phyloP scores from a whole-genome alignment of 2,888 invertebrate genomes.

The Axea sp. region DNA sequence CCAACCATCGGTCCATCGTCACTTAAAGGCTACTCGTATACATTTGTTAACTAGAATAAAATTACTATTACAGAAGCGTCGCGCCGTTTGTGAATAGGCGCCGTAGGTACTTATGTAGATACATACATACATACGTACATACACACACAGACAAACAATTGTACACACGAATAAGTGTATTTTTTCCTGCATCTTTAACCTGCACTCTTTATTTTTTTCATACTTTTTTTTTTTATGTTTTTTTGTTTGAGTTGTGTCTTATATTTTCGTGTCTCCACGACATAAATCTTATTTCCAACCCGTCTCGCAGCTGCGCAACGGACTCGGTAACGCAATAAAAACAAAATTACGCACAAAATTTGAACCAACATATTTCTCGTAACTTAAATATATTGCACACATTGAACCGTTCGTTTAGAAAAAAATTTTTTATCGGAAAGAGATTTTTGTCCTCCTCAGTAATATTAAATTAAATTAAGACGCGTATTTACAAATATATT shows the following conservation, averaged over 20 bases:
- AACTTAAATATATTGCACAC: slow-evolving; percentile 61
- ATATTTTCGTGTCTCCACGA: slow-evolving; percentile 61
- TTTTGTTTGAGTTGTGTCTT: slow-evolving; percentile 58
- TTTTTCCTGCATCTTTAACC: slow-evolving; percentile 52
- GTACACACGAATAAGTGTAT: slow-evolving; percentile 58
- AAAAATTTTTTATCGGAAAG: slow-evolving; percentile 28
- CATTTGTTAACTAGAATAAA: slow-evolving; percentile 79
- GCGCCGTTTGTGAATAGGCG: slow-evolving; percentile 65
- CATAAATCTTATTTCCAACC: slow-evolving; percentile 61
- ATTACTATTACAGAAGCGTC: slow-evolving; percentile 73
- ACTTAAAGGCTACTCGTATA: slow-evolving; percentile 79
- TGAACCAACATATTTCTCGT: slow-evolving; percentile 47
- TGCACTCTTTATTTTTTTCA: slow-evolving; percentile 38
- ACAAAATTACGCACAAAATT: slow-evolving; percentile 57
- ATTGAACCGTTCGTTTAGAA: slow-evolving; percentile 50
- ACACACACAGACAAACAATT: slow-evolving; percentile 58
- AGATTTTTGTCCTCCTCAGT: slow-evolving; percentile 12
- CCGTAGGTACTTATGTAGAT: slow-evolving; percentile 70
- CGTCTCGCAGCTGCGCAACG: slow-evolving; percentile 63
- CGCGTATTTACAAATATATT: slow-evolving; percentile 56
- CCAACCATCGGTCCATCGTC: slow-evolving; percentile 66
- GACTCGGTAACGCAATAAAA: slow-evolving; percentile 61
- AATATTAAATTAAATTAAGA: slow-evolving; percentile 38
- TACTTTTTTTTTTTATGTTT: slow-evolving; percentile 40
- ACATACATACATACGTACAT: slow-evolving; percentile 68